Evolutionary conservation across 2,888 invertebrate species (phyloP), one percentile per base, ranked within the genome.

Genomic region (Melanchra persicariae): DNA sequence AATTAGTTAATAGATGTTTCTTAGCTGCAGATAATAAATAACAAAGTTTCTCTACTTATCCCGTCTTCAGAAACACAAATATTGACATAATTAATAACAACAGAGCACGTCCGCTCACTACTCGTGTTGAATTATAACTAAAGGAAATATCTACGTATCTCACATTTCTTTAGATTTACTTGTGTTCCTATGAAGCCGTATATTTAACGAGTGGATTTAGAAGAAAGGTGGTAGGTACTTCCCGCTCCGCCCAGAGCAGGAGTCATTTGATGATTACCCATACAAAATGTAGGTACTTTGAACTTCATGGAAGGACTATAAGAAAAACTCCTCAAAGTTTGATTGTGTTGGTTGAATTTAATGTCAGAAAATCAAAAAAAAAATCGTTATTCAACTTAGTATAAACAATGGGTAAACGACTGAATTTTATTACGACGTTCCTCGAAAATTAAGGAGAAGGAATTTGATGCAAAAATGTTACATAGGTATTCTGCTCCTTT

Each of bases 11-110:
- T 87, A 86, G 87, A 83, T 86, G 82, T 85, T 89, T 88, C 81
- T 87, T 87, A 78, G 84, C 85, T 89, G 82, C 83, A 89, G 85
- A 90, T 91, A 92, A 89, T 91, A 89, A 89, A 90, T 90, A 90
- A 89, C 84, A 82, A 92, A 92, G 88, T 93, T 93, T 88, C 85
- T 86, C 86, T 88, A 84, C 89, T 91, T 91, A 91, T 90, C 91
- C 82, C 89, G 87, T 91, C 90, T 92, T 91, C 87, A 85, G 90
- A 84, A 91, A 88, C 90, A 91, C 91, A 91, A 93, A 93, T 91
- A 93, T 93, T 93, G 92, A 92, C 91, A 91, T 92, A 92, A 93
- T 93, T 93, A 93, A 92, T 92, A 93, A 89, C 86, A 90, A 90
- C 90, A 84, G 90, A 87, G 90, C 93, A 92, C 92, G 92, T 91